These are phyloP conservation scores for Steromphala cineraria DNA, from an alignment of 2,888 invertebrate genomes.

Conservation along the genomic window DNA sequence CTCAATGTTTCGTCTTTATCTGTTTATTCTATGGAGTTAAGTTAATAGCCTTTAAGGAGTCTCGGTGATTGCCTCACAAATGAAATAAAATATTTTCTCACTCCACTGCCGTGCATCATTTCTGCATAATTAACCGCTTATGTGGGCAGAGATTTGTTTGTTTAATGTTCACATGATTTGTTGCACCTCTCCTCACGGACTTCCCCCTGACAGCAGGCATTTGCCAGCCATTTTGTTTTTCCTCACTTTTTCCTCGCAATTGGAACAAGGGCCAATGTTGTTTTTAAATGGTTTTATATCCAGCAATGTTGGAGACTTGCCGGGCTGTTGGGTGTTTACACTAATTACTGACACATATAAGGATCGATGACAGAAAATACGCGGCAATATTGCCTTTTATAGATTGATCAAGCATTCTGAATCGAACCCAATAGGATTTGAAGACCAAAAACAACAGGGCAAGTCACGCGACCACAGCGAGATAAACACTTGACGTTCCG, in stretches of 20 bases:
- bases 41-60: neutral
- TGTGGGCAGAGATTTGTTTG: conserved; percentile 8
- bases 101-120: neutral
- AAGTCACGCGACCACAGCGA: neutral
- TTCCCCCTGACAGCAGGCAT: neutral
- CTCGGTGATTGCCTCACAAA: neutral
- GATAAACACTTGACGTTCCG: neutral
- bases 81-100: conserved; percentile 8
- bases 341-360: neutral
- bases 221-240: conserved; percentile 2
- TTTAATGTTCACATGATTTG: neutral
- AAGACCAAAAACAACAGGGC: neutral
- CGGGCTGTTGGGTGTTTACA: neutral
- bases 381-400: neutral
- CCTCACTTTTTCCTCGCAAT: neutral
- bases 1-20: neutral
- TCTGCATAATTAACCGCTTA: conserved; percentile 8
- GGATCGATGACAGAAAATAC: neutral
- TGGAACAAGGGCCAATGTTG: neutral
- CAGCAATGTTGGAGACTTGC: neutral
- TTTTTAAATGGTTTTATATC: neutral
- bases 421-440: neutral
- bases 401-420: neutral
- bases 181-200: neutral
- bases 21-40: neutral